Percentiles rank a stretch among this genome's conserved stretches.
These are phyloP conservation scores for Athalia rosae DNA, from an alignment of 2,888 invertebrate species.

Conservation along the genomic window DNA sequence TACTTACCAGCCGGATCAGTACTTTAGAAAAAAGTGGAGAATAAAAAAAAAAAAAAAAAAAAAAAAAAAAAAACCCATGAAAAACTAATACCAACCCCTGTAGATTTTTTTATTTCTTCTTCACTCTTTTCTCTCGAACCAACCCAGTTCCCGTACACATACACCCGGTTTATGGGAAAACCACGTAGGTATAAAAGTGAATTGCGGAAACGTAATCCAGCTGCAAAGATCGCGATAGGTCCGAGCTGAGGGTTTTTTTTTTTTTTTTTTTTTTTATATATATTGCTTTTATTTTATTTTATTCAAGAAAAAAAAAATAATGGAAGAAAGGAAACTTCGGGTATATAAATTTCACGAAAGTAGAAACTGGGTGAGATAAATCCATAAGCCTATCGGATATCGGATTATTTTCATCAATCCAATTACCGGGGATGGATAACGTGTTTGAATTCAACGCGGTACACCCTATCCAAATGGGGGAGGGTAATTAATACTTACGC, in stretches of 20 bases:
- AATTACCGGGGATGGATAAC: conserved; percentile 12
- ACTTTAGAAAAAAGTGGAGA: conserved; percentile 21
- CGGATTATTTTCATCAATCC: conserved; percentile 25
- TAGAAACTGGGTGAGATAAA: neutral
- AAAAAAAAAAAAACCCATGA: too few species aligned
- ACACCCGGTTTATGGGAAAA: too few species aligned
- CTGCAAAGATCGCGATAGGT: neutral
- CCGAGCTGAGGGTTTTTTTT: neutral
- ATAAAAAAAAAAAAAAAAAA: too few species aligned
- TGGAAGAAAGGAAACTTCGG: too few species aligned
- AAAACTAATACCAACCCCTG: too few species aligned
- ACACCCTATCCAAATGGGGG: neutral
- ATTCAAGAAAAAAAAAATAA: neutral
- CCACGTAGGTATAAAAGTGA: too few species aligned
- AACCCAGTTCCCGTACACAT: too few species aligned
- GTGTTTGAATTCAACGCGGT: conserved; percentile 6
- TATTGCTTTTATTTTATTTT: neutral
- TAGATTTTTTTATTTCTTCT: too few species aligned
- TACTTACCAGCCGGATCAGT: conserved; percentile 42
- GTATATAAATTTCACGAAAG: too few species aligned
- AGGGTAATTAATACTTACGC: too few species aligned
- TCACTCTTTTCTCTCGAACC: too few species aligned
- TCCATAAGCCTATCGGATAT: conserved; percentile 20
- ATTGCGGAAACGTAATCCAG: too few species aligned
- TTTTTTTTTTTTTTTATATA: neutral